Evolutionary conservation across 2,113 vertebrate genomes (phyloP), one percentile per base, ranked within the genome.

Genomic region (Scatophagus argus): DNA sequence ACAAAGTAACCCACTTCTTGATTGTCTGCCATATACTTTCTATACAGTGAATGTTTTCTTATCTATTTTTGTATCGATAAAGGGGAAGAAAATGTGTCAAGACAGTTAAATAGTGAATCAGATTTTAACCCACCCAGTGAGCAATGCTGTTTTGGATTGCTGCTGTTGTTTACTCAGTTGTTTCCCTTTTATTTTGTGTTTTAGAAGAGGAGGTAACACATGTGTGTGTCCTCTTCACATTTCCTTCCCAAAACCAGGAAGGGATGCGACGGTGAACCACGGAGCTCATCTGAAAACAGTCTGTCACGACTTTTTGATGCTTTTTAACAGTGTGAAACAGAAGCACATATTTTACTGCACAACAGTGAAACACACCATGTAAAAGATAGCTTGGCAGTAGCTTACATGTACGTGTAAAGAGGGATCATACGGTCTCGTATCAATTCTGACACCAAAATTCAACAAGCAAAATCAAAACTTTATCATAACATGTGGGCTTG

Each of bases 11-110:
- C 55, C 82, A 73, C 66, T 82, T 90, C 62, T 81, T 83, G 67
- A 91, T 88, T 88, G 91, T 92, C 84, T 84, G 46, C 62, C 29
- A 55, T 63, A 75, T 82, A 79, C 76, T 88, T 89, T 92, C 56
- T 91, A 91, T 77, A 84, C 73, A 69, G 61, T 87, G 90, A 88
- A 90, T 90, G 82, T 93, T 94, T 93, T 92, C 68, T 70, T 84
- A 93, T 89, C 87, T 94, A 94, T 94, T 94, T 95, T 94, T 94
- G 78, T 94, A 94, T 89, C 71, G 59, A 77, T 75, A 75, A 64
- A 21, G 11, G 8, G 34, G 62, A 54, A 52, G 56, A 39, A 54
- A 36, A 72, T 59, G 55, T 81, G 47, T 74, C 14, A 77, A 68
- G 41, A 70, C 25, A 52, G 41, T 54, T 78, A 55, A 72, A 70